A percentile compares a stretch with the other conserved stretches of the same genome.
These are phyloP conservation scores for Nothobranchius furzeri DNA, from an alignment of 2,113 vertebrate genomes.

Conservation along the genomic window DNA sequence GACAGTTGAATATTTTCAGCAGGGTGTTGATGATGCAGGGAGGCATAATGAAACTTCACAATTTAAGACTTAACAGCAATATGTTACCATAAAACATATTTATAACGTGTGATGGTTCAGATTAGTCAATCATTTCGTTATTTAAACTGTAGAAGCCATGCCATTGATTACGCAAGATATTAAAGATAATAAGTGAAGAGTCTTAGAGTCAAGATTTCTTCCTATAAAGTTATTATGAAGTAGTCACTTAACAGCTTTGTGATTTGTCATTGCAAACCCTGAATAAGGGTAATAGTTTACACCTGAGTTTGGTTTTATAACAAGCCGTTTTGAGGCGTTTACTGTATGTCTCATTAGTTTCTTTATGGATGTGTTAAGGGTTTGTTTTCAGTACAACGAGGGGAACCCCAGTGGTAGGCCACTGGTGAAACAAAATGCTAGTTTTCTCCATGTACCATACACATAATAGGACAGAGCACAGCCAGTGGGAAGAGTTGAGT, in stretches of 20 bases:
- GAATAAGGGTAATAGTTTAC: neutral
- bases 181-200: no score
- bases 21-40: no score
- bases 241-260: neutral
- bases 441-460: constrained; percentile 19
- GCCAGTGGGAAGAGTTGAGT: constrained; percentile 47
- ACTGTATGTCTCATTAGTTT: constrained; percentile 6
- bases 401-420: constrained; percentile 3
- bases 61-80: no score
- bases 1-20: no score
- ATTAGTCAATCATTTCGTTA: no score
- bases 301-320: neutral
- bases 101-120: no score
- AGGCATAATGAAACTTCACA: no score
- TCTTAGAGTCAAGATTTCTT: neutral
- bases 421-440: constrained; percentile 37
- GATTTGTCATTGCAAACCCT: neutral
- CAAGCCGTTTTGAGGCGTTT: constrained; percentile 5
- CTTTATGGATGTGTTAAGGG: constrained; percentile 11
- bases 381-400: constrained; percentile 39
- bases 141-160: no score
- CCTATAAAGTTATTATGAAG: neutral
- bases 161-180: no score
- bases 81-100: no score
- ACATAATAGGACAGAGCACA: constrained; percentile 45